phyloP scores from a whole-genome alignment of 2,113 vertebrate species.

The Hippotragus niger region DNA sequence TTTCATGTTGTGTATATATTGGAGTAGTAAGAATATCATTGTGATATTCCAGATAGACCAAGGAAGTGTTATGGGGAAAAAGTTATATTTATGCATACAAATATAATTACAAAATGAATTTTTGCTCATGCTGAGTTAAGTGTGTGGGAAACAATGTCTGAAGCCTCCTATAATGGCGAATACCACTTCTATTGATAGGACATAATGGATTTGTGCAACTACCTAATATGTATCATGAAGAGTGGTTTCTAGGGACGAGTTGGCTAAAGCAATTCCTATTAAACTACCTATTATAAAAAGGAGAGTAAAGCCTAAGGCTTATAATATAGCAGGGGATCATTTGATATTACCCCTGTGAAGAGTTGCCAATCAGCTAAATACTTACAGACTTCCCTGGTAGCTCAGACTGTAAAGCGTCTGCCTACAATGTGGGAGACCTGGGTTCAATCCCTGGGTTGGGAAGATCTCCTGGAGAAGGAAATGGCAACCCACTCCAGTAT shows the following conservation, averaged over 20 bases:
- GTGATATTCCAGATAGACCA: background rate
- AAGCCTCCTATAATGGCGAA: background rate
- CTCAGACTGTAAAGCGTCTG: fast-evolving
- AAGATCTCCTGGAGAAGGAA: background rate
- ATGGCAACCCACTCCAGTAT: background rate
- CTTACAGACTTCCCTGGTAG: background rate
- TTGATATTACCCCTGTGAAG: background rate
- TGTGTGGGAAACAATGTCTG: background rate
- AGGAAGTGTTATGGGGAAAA: background rate
- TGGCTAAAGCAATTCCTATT: background rate
- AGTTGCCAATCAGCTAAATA: background rate
- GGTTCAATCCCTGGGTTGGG: background rate
- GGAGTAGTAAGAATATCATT: background rate
- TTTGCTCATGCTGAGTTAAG: background rate
- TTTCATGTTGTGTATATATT: background rate
- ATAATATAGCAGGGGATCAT: background rate
- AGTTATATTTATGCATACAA: background rate
- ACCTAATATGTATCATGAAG: background rate
- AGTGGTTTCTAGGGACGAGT: background rate
- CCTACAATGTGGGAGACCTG: background rate
- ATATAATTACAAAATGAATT: background rate
- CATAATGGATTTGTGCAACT: background rate
- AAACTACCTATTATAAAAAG: background rate
- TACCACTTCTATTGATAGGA: background rate
- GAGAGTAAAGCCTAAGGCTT: background rate